A percentile compares a stretch with the other conserved stretches of the same genome.
phyloP scores from a whole-genome alignment of 2,888 invertebrate species.

The Lepidochitona cinerea region DNA sequence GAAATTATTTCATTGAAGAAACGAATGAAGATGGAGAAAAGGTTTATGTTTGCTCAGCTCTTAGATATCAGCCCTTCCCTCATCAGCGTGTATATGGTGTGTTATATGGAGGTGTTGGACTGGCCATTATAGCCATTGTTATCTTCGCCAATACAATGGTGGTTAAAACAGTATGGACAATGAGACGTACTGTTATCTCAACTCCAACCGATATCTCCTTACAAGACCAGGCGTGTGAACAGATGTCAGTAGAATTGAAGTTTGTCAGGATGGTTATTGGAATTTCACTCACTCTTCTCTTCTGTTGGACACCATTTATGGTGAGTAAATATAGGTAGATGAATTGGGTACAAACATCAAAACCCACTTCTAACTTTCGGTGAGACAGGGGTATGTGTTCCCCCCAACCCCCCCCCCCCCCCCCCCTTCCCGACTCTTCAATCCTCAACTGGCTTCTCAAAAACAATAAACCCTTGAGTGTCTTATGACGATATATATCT shows the following conservation, averaged over 20 bases:
- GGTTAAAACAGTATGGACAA: not conserved
- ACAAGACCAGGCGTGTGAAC: not conserved
- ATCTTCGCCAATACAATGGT: not conserved
- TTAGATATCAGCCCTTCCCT: not conserved
- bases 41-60: not conserved
- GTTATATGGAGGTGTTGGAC: not conserved
- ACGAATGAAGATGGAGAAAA: not conserved
- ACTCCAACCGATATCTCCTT: not conserved
- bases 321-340: too few species aligned
- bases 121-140: not conserved
- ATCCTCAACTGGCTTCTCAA: too few species aligned
- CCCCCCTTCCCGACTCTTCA: too few species aligned
- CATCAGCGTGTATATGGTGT: not conserved
- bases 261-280: not conserved
- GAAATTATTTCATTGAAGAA: not conserved
- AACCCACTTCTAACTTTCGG: too few species aligned
- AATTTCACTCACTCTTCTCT: not conserved
- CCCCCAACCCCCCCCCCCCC: too few species aligned
- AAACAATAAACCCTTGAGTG: too few species aligned
- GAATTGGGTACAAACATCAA: too few species aligned
- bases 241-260: not conserved
- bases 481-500: too few species aligned
- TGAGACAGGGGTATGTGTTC: too few species aligned
- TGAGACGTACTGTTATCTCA: not conserved
- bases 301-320: slow-evolving; percentile 6